Evolutionary conservation across 2,888 invertebrate genomes (phyloP), one percentile per base, ranked within the genome.

Genomic region (Stenotaenia linearis): DNA sequence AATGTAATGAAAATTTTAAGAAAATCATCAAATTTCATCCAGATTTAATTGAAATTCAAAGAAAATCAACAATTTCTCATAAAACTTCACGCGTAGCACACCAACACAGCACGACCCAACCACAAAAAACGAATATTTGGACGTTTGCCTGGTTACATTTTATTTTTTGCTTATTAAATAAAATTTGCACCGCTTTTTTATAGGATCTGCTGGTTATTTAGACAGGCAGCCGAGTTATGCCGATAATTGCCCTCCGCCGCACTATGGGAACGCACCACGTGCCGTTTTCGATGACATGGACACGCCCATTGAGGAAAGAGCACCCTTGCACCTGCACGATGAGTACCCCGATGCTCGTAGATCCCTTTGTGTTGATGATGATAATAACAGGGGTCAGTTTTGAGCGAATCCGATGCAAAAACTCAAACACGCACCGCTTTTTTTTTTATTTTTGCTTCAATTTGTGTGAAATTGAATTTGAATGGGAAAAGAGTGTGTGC

Each of bases 261-360:
- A 45, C 37, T 77, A 78, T 69, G 78, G 80, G 15, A 79, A 79
- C 45, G 81, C 82, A 37, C 82, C 82, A 25, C 82, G 82, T 25
- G 81, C 83, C 23, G 82, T 81, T 40, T 84, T 82, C 80, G 83
- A 83, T 75, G 83, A 83, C 32, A 82, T 81, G 37, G 78, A 35
- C 18, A 35, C 35, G 21, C 76, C 77, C 40, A 56, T 50, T 35
- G 78, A 28, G 30, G 37, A 56, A n/a, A 40, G 56, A 12, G 75
- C 40, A 56, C 61, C 56, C 12, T 30, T 21, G 74, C 69, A 18
- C 30, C 74, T 56, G 78, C 23, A 56, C 12, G 69, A 78, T 30
- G 77, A 78, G 10, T 32, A 10, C 61, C 78, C 25, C 28, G 10
- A 35, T 15, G 6, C 79, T 21, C 81, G 81, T 23, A 80, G 81